Base-by-base conservation (phyloP, 92 coral and sea anemone species). In the Paramuricea clavata region DNA sequence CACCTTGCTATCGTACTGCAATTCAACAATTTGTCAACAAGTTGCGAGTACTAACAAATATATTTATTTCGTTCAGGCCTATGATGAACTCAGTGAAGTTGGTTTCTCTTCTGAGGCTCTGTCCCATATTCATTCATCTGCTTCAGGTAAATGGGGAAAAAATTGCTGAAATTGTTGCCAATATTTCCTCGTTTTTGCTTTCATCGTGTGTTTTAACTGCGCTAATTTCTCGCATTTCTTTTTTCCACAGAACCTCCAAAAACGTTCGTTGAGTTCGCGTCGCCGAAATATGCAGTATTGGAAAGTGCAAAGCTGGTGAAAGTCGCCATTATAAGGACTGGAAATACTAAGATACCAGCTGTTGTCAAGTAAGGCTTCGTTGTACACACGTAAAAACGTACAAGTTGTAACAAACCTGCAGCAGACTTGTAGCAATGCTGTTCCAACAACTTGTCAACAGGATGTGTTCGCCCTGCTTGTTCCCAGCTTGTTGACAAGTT, bases 71-170 rank as follows among this genome's bases (percentile, higher is more conserved):
- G n/a, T 23, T 17, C 69, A 97, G 99, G 80, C 92, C 39, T 97
- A 94, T 60, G 98, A 94, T 23, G 99, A 97, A 86, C 86, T 97
- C 0, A 93, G 95, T 9, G 99, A 97, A 67, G 99, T 94, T n/a
- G 98, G 98, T 4, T 97, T 97, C 74, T 97, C 98, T 11, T 95
- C 99, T 44, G 98, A 98, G 19, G 99, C 99, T 16, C 56, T 79
- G 17, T 61, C 71, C n/a, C 71, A 79, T 22, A 52, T 79, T 35
- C 84, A 73, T 33, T 33, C 72, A 15, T 59, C 84, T 36, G 36
- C 34, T 21, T 59, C 49, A 35, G 84, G 84, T 79, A 21, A 76
- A 13, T 10, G 16, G n/a, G n/a, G n/a, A n/a, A n/a, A n/a, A n/a
- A n/a, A n/a, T n/a, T 28, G 27, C 9, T 6, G 33, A 28, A 10